These are phyloP conservation scores for Embidobia sp. DNA, from an alignment of 2,888 invertebrate species.

Conservation along the genomic window DNA sequence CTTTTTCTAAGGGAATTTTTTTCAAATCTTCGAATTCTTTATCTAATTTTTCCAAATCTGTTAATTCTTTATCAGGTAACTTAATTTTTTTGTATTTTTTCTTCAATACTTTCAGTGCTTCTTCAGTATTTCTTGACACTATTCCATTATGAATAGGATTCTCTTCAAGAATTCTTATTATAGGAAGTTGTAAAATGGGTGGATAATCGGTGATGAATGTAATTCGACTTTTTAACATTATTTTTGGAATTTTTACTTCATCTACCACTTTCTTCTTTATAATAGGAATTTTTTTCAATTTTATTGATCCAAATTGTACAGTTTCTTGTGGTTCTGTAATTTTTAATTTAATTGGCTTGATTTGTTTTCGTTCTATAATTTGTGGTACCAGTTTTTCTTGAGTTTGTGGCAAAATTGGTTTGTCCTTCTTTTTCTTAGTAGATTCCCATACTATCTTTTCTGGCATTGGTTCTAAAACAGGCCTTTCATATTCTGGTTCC, in stretches of 20 bases:
- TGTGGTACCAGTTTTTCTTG: conserved; percentile 80
- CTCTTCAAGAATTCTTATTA: conserved; percentile 82
- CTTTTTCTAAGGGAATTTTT: conserved; percentile 78
- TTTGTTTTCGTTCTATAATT: conserved; percentile 84
- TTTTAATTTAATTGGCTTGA: conserved; percentile 85
- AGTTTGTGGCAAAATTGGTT: conserved; percentile 64
- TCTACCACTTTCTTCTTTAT: conserved; percentile 82
- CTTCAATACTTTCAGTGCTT: conserved; percentile 86
- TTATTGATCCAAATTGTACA: conserved; percentile 86
- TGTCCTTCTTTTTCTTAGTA: conserved; percentile 74
- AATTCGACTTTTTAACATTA: conserved; percentile 88
- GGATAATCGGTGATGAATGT: conserved; percentile 85
- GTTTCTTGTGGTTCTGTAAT: conserved; percentile 83
- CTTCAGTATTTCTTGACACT: conserved; percentile 87
- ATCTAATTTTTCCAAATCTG: conserved; percentile 84
- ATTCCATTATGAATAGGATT: conserved; percentile 85
- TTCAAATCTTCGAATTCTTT: conserved; percentile 82
- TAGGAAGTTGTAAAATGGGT: conserved; percentile 83
- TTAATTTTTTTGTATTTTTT: conserved; percentile 84
- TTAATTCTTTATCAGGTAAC: conserved; percentile 83
- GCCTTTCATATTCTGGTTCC: conserved; percentile 78
- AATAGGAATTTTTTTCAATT: conserved; percentile 85
- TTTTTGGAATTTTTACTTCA: conserved; percentile 84
- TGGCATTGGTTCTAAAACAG: conserved; percentile 79
- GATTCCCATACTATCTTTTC: conserved; percentile 79